Base-by-base conservation (phyloP, 1,140 invertebrate genomes). In the Mya arenaria region DNA sequence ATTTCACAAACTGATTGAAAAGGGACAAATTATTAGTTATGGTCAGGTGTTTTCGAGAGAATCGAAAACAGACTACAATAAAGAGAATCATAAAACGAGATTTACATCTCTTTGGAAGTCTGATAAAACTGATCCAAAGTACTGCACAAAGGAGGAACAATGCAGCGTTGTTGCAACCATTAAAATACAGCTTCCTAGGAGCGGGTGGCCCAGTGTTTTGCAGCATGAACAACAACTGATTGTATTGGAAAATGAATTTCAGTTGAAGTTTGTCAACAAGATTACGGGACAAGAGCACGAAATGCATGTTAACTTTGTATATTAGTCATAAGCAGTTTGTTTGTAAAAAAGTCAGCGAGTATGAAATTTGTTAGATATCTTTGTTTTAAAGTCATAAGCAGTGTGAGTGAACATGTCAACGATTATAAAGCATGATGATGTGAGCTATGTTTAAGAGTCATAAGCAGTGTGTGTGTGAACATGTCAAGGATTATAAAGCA, bases 1-100 rank as follows among this genome's bases (percentile, higher is more conserved):
- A 23, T 69, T 69, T 41, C 52, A 69, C 25, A 69, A 52, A 69
- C 34, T 69, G 5, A 69, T 69, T 28, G 13, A 17, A 48, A 69
- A 48, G 30, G 44, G 28, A 4, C 37, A 48, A 52, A 28, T 44
- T 28, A 17, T 48, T 28, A 44, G 17, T 48, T 32, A 4, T 44
- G 44, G n/a, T 23, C n/a, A 28, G 6, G 37, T 5, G 5, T 69
- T 28, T 30, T 41, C 34, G n/a, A 0, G 39, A 69, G 28, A 15
- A 52, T 37, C 39, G 4, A 30, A 30, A n/a, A 69, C 37, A 52
- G 48, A 37, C 19, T 8, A 69, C 23, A 69, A 25, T 44, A 30
- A 69, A 28, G 4, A 32, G 4, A 69, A 69, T n/a, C 66, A 69
- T n/a, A 48, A 28, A 25, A 44, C 23, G 41, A 30, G 39, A 23